These are phyloP conservation scores for Drosophila quadrilineata DNA, from an alignment of 1,140 invertebrate species.

Conservation along the genomic window DNA sequence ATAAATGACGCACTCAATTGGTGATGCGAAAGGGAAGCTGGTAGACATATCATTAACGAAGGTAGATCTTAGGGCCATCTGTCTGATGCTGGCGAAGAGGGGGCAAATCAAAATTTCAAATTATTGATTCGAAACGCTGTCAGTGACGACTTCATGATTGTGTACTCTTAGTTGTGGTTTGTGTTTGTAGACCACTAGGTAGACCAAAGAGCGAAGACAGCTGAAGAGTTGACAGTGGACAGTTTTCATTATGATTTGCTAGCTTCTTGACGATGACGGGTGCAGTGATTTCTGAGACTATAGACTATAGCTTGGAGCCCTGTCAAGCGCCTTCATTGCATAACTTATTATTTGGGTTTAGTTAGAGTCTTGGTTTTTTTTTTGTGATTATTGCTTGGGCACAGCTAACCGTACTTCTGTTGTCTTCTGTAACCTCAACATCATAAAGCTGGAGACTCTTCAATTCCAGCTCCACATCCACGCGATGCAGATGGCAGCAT, in stretches of 20 bases:
- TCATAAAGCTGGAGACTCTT: too few relatives aligned
- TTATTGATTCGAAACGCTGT: constrained; percentile 69
- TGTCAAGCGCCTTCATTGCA: constrained; percentile 38
- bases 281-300: constrained; percentile 21
- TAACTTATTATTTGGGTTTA: constrained; percentile 34
- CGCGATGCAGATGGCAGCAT: constrained; percentile 51
- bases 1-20: constrained; percentile 18
- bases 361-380: background rate
- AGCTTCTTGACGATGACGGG: constrained; percentile 43
- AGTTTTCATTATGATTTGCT: constrained; percentile 73
- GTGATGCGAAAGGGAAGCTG: constrained; percentile 46
- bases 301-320: constrained; percentile 23
- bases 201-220: constrained; percentile 44
- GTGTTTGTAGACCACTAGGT: constrained; percentile 42
- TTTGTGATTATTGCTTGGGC: constrained; percentile 18
- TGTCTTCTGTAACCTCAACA: constrained; percentile 21
- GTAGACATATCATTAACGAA: constrained; percentile 27
- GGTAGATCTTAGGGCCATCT: constrained; percentile 36
- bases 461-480: constrained; percentile 40
- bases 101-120: constrained; percentile 43
- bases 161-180: too few relatives aligned
- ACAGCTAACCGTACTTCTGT: constrained; percentile 21
- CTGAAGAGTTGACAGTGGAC: constrained; percentile 71
- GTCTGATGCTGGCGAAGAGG: constrained; percentile 1
- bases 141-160: constrained; percentile 71